phyloP scores from a whole-genome alignment of 2,797 vertebrate genomes.

The Gymnodraco acuticeps region DNA sequence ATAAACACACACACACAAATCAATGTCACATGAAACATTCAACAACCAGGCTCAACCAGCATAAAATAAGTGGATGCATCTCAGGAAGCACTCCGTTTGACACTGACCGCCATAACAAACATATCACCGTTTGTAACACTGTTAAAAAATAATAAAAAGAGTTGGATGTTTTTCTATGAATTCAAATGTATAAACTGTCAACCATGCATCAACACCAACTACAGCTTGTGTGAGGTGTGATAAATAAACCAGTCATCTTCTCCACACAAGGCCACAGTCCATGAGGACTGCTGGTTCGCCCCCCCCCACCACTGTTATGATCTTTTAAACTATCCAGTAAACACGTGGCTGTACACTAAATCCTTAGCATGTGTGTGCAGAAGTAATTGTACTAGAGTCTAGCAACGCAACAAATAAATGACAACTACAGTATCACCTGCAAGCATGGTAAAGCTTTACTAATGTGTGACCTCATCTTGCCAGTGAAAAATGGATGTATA shows the following conservation, averaged over 20 bases:
- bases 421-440: constrained; percentile 23
- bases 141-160: constrained; percentile 5
- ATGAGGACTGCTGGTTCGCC: background rate
- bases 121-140: constrained; percentile 19
- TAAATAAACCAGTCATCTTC: constrained; percentile 34
- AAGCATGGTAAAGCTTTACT: constrained; percentile 29
- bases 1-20: constrained; percentile 39
- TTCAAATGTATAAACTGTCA: constrained; percentile 43
- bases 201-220: constrained; percentile 44
- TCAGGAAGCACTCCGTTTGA: constrained; percentile 44
- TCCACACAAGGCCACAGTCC: constrained; percentile 16
- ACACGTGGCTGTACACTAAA: constrained; percentile 33
- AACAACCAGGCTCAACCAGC: constrained; percentile 51
- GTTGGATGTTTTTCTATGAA: constrained; percentile 8
- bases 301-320: background rate
- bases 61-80: constrained; percentile 29
- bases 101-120: constrained; percentile 19
- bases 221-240: constrained; percentile 33
- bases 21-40: constrained; percentile 45
- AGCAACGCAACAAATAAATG: constrained; percentile 28
- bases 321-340: constrained; percentile 34
- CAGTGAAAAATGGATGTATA: constrained; percentile 28
- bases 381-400: constrained; percentile 29
- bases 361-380: constrained; percentile 19
- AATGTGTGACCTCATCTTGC: constrained; percentile 29